Conservation (phyloP, 2,113 vertebrate species). For the Delphinus delphis region DNA sequence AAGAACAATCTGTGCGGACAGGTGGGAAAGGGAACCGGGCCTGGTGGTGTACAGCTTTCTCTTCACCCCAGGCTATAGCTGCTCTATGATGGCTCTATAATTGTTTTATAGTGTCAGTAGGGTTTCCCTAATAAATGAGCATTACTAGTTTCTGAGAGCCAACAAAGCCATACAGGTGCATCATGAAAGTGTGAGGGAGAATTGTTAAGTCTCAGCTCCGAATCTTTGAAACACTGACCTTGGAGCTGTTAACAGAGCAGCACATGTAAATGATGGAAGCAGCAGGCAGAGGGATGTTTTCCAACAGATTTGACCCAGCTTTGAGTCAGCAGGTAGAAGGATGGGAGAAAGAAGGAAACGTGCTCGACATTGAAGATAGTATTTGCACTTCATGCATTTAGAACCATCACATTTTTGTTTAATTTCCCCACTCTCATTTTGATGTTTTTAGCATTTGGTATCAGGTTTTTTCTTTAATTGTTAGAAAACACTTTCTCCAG, state of each 20-base stretch:
- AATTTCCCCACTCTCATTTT: background rate
- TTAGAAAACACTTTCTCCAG: background rate
- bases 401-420: background rate
- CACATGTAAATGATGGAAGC: background rate
- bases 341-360: background rate
- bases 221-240: conserved; percentile 61
- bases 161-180: conserved; percentile 78
- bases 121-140: conserved; percentile 78
- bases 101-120: conserved; percentile 78
- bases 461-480: background rate
- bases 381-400: background rate
- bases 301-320: background rate
- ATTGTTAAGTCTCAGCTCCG: conserved; percentile 55
- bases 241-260: conserved; percentile 13
- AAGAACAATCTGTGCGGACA: conserved; percentile 78
- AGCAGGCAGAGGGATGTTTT: background rate
- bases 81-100: conserved; percentile 78
- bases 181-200: conserved; percentile 76
- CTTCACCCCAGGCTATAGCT: conserved; percentile 69
- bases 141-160: conserved; percentile 75
- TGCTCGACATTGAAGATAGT: background rate
- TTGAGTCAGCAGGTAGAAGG: background rate
- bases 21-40: conserved; percentile 71
- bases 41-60: conserved; percentile 63
- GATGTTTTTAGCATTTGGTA: conserved; percentile 8